Evolutionary conservation across 2,797 vertebrate genomes (phyloP).

Genomic region (Todus mexicanus): DNA sequence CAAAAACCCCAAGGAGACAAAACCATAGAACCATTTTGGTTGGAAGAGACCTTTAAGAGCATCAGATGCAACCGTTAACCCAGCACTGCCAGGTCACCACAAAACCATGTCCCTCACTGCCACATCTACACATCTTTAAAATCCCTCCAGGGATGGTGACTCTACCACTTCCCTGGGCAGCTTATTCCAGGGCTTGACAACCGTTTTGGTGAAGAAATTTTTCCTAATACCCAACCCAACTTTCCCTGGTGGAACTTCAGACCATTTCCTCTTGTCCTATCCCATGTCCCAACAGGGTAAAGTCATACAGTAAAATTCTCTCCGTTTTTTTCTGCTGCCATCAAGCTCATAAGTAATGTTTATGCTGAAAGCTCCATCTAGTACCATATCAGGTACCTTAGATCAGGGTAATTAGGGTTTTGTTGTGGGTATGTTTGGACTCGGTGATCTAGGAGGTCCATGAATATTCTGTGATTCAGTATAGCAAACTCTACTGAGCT

Average conservation of each 20-base stretch:
- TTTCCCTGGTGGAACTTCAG: background rate
- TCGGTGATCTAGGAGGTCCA: too few species aligned
- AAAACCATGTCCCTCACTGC: background rate
- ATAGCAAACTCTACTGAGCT: background rate
- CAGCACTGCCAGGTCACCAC: background rate
- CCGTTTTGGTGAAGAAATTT: background rate
- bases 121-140: background rate
- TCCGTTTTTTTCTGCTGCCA: background rate
- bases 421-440: too few species aligned
- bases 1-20: background rate
- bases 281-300: background rate
- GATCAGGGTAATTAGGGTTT: too few species aligned
- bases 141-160: background rate
- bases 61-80: background rate
- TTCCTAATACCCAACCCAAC: background rate
- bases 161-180: background rate
- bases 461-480: too few species aligned
- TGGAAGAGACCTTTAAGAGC: background rate
- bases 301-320: background rate
- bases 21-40: background rate
- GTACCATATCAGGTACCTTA: accelerated
- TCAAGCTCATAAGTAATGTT: background rate
- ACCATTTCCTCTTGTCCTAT: background rate
- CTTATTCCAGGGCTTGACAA: background rate
- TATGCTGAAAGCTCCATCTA: background rate